A percentile compares a stretch with the other conserved stretches of the same genome.
These are phyloP conservation scores for Sinhomidia bicolor DNA, from an alignment of 2,888 invertebrate genomes.

Conservation along the genomic window DNA sequence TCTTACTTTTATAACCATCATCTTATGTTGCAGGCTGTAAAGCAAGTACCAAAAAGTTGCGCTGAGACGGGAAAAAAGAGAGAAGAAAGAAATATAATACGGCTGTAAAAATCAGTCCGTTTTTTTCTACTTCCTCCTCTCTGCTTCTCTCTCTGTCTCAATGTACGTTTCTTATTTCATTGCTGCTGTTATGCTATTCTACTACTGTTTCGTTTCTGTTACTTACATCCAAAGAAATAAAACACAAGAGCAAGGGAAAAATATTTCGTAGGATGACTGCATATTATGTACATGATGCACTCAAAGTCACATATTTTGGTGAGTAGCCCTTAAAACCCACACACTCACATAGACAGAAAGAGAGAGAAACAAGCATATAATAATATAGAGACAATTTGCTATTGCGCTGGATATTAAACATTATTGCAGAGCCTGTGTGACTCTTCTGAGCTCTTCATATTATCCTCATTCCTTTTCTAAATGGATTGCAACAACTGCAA, in stretches of 20 bases:
- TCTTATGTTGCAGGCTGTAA: constrained; percentile 20
- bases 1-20: constrained; percentile 24
- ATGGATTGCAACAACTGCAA: constrained; percentile 73
- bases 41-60: constrained; percentile 42
- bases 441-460: constrained; percentile 51
- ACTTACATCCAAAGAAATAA: constrained; percentile 34
- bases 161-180: constrained; percentile 48
- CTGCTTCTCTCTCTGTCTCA: background rate
- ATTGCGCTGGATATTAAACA: background rate
- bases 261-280: background rate
- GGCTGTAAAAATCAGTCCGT: constrained; percentile 71
- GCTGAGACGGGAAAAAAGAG: constrained; percentile 1
- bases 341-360: no score
- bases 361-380: background rate
- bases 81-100: constrained; percentile 68
- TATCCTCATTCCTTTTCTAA: constrained; percentile 39
- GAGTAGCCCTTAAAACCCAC: constrained; percentile 11
- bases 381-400: background rate
- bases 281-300: constrained; percentile 16
- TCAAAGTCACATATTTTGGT: constrained; percentile 25
- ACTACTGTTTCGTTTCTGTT: constrained; percentile 23
- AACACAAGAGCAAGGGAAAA: background rate
- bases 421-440: constrained; percentile 15
- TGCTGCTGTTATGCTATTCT: no score
- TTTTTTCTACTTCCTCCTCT: constrained; percentile 38